Evolutionary conservation across 2,888 invertebrate genomes (phyloP).

Genomic region (Sylvicola fuscatus): DNA sequence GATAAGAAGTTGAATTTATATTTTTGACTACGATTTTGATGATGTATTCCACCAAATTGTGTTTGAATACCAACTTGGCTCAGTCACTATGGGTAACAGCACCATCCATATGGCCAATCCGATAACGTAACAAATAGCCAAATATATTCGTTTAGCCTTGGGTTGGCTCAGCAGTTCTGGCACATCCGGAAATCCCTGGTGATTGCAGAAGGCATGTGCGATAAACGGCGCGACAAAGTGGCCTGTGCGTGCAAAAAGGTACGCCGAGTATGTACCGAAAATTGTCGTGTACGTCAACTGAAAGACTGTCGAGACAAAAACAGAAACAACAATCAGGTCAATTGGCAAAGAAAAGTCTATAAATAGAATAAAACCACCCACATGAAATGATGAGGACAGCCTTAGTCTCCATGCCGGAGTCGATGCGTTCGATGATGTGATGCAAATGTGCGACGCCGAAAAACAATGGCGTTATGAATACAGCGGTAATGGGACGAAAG

Average conservation of each 20-base stretch:
- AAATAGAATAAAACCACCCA: conserved; percentile 22
- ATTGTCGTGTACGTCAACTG: conserved; percentile 81
- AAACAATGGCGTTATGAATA: conserved; percentile 72
- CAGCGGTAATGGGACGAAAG: conserved; percentile 48
- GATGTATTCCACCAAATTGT: conserved; percentile 30
- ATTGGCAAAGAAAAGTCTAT: conserved; percentile 1
- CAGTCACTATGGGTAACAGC: conserved; percentile 53
- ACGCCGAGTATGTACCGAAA: conserved; percentile 91
- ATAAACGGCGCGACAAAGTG: conserved; percentile 74
- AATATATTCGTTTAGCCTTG: conserved; percentile 34
- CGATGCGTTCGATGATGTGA: conserved; percentile 65
- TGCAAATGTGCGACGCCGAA: conserved; percentile 92
- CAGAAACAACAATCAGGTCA: conserved; percentile 7
- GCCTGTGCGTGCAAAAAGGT: conserved; percentile 71
- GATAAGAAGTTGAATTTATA: too few species aligned
- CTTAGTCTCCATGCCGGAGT: conserved; percentile 44
- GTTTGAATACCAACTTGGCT: conserved; percentile 41
- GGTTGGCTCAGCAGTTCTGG: conserved; percentile 38
- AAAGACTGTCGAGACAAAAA: conserved; percentile 25
- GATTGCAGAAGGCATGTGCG: conserved; percentile 89
- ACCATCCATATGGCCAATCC: conserved; percentile 63
- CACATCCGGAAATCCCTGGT: conserved; percentile 89
- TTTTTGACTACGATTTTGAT: too few species aligned
- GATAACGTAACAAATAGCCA: conserved; percentile 44
- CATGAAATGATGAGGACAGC: conserved; percentile 51